A percentile compares a stretch with the other conserved stretches of the same genome.
Evolutionary conservation across 2,797 vertebrate genomes (phyloP).

Genomic region (Gastrophryne carolinensis): DNA sequence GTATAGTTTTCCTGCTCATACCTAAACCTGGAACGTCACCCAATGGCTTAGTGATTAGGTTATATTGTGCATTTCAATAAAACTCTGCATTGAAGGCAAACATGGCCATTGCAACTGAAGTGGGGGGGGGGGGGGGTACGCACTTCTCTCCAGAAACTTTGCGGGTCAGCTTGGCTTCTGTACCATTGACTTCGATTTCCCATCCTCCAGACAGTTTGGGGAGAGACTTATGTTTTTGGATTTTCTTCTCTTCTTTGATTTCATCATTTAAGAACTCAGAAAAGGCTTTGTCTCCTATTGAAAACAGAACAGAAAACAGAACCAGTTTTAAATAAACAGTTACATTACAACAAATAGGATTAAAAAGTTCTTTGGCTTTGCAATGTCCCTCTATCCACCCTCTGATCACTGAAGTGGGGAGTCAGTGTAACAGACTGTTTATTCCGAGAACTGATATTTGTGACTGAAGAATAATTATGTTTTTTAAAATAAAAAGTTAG

Average conservation of each 20-base stretch:
- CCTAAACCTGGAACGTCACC: too few relatives aligned
- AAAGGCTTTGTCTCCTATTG: slow-evolving; percentile 94
- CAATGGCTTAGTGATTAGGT: too few relatives aligned
- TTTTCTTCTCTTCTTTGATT: slow-evolving; percentile 91
- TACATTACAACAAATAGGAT: neutral
- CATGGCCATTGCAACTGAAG: neutral
- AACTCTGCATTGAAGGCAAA: neutral
- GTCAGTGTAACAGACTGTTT: too few relatives aligned
- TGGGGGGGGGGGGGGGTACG: slow-evolving; percentile 50
- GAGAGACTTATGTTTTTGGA: slow-evolving; percentile 84
- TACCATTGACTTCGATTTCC: slow-evolving; percentile 87
- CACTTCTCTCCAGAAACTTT: slow-evolving; percentile 85
- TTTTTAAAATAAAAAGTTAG: too few relatives aligned
- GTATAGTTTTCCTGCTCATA: too few relatives aligned
- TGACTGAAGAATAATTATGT: too few relatives aligned
- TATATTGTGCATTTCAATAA: neutral
- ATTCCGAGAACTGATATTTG: too few relatives aligned
- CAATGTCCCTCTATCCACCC: too few relatives aligned
- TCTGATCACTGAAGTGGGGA: too few relatives aligned
- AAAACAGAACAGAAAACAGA: too few relatives aligned
- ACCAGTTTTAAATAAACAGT: neutral
- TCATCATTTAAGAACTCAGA: slow-evolving; percentile 86
- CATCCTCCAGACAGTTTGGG: slow-evolving; percentile 93
- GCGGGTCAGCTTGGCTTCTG: slow-evolving; percentile 82
- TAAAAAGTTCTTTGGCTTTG: too few relatives aligned